Evolutionary conservation across 2,888 invertebrate genomes (phyloP), one percentile per base, ranked within the genome.

Genomic region (Lymantria monacha): DNA sequence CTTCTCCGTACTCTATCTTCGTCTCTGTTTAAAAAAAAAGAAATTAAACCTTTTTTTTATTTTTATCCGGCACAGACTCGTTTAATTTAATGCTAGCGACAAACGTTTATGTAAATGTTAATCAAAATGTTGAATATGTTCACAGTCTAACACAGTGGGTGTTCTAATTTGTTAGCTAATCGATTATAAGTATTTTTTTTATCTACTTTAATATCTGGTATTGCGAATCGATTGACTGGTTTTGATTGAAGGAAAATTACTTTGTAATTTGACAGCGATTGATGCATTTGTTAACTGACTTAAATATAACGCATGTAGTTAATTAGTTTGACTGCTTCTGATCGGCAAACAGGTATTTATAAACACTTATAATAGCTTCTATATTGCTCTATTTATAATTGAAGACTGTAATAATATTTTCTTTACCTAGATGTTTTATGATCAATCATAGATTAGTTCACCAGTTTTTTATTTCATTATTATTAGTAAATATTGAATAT

Each of bases 1-100:
- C 80, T 76, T 78, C 76, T 67, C 80, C 72, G 74, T 81, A 84
- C 85, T 89, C 84, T 71, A 83, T 90, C 90, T 89, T 89, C 88
- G 89, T 89, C 90, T 85, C 67, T 61, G 69, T 70, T 71, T 67
- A 51, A 75, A 80, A 83, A 22, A 85, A 84, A 84, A 74, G 77
- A 80, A 84, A 81, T 83, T 81, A 82, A 81, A 80, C 76, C 71
- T 70, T 67, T 69, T n/a, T n/a, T 72, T 68, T 72, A 71, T 81
- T 82, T 80, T 79, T 78, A 81, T 81, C 74, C 71, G 79, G 72
- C 51, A 68, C 68, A 53, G 65, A 62, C 62, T 66, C 55, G 59
- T 77, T 83, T 79, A 79, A 77, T 85, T 80, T 83, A 76, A 76
- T 78, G 75, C 72, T 70, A 82, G 77, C 80, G 84, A 85, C 85